These are phyloP conservation scores for Willisornis vidua DNA, from an alignment of 2,113 vertebrate genomes.

Conservation along the genomic window DNA sequence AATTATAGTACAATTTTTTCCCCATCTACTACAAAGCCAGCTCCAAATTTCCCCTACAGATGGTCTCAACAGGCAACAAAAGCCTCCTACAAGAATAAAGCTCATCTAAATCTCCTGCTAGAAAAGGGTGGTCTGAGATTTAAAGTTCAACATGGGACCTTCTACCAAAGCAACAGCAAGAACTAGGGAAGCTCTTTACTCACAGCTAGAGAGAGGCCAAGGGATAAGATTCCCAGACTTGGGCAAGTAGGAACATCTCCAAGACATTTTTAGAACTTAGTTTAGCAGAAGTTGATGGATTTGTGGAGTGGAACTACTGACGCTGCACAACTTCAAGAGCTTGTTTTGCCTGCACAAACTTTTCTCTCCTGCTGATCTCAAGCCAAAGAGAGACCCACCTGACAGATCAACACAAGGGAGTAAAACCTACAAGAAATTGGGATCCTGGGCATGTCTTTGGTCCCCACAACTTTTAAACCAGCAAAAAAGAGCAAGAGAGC, in stretches of 20 bases:
- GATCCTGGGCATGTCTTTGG: background rate
- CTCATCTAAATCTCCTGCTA: background rate
- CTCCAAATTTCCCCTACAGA: background rate
- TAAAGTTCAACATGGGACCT: background rate
- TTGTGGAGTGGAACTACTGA: background rate
- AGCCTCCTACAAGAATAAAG: background rate
- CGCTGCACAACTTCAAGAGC: background rate
- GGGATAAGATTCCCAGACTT: background rate
- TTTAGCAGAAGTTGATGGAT: background rate
- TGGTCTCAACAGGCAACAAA: background rate
- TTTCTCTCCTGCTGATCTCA: background rate
- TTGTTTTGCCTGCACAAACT: background rate
- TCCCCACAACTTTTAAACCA: background rate
- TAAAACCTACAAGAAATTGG: background rate
- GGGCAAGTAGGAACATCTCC: background rate
- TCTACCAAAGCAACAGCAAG: background rate
- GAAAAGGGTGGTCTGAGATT: background rate
- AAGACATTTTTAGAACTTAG: background rate
- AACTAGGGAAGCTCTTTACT: background rate
- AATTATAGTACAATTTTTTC: background rate
- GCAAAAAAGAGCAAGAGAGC: background rate
- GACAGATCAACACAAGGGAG: fast-evolving
- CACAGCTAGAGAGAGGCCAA: background rate
- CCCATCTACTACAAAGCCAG: background rate
- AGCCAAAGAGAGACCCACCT: background rate